Evolutionary conservation across 2,113 vertebrate genomes (phyloP).

Genomic region (Catharus minimus): DNA sequence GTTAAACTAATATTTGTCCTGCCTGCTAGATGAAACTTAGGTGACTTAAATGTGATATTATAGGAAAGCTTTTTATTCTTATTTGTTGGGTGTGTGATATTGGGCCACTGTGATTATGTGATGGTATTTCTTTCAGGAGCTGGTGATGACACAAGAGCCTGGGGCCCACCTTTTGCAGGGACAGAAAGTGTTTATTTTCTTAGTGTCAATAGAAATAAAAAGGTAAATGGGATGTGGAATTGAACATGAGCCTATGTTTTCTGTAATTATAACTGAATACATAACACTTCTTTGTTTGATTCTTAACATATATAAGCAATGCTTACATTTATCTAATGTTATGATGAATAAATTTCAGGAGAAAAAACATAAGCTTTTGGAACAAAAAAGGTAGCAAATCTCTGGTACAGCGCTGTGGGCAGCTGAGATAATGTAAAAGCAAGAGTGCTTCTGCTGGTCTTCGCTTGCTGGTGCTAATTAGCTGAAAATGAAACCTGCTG

Average conservation of each 20-base stretch:
- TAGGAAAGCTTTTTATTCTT: background rate
- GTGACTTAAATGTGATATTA: background rate
- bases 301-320: background rate
- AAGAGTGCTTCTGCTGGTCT: background rate
- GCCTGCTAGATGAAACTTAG: background rate
- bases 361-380: background rate
- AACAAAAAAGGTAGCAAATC: background rate
- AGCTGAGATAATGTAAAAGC: background rate
- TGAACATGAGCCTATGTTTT: background rate
- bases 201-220: constrained; percentile 95
- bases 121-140: constrained; percentile 73
- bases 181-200: constrained; percentile 93
- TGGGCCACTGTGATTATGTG: background rate
- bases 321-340: background rate
- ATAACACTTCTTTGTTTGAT: background rate
- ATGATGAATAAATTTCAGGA: background rate
- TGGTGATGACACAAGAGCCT: constrained; percentile 92
- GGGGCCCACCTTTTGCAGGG: constrained; percentile 90
- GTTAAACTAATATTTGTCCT: background rate
- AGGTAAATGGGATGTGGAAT: constrained; percentile 68
- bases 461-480: background rate
- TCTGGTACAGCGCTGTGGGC: background rate
- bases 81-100: background rate
- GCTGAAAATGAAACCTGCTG: background rate
- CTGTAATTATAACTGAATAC: background rate